phyloP scores from a whole-genome alignment of 1,140 invertebrate species.

The Aphaenogaster floridana region DNA sequence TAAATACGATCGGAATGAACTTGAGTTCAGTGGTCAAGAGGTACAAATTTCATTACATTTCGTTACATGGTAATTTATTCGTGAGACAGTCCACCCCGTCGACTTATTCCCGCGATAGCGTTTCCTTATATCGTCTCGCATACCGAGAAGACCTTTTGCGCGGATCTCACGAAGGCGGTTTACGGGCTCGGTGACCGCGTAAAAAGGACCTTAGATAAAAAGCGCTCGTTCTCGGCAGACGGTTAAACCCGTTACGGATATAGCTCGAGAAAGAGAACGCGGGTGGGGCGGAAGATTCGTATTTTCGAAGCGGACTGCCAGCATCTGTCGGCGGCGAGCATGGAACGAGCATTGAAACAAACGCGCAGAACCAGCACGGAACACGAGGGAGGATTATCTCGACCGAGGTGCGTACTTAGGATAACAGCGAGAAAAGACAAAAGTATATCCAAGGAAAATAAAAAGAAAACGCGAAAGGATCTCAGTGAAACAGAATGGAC shows the following conservation, averaged over 20 bases:
- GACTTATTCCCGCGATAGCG: background rate
- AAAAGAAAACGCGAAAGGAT: background rate
- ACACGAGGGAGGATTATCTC: constrained; percentile 48
- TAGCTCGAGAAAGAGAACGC: constrained; percentile 69
- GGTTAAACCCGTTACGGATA: constrained; percentile 77
- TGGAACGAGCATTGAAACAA: constrained; percentile 45
- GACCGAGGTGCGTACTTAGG: constrained; percentile 42
- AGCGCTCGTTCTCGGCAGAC: constrained; percentile 69
- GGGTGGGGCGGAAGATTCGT: constrained; percentile 68
- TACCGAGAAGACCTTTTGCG: background rate
- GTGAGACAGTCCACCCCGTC: background rate
- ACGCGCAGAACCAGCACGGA: constrained; percentile 27
- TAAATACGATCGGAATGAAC: background rate
- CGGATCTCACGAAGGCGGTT: constrained; percentile 49
- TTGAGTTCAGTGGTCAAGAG: background rate
- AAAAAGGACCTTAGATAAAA: constrained; percentile 72
- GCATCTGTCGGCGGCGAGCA: constrained; percentile 67
- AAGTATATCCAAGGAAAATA: constrained; percentile 48
- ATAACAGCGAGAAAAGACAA: constrained; percentile 41
- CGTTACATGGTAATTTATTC: constrained; percentile 6
- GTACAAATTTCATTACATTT: constrained; percentile 20
- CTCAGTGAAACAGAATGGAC: constrained; percentile 16
- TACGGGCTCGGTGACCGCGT: constrained; percentile 46
- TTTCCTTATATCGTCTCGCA: constrained; percentile 40
- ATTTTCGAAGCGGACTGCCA: constrained; percentile 76